Evolutionary conservation across 2,113 vertebrate species (phyloP), one percentile per base, ranked within the genome.

Genomic region (Oenanthe oenanthe): DNA sequence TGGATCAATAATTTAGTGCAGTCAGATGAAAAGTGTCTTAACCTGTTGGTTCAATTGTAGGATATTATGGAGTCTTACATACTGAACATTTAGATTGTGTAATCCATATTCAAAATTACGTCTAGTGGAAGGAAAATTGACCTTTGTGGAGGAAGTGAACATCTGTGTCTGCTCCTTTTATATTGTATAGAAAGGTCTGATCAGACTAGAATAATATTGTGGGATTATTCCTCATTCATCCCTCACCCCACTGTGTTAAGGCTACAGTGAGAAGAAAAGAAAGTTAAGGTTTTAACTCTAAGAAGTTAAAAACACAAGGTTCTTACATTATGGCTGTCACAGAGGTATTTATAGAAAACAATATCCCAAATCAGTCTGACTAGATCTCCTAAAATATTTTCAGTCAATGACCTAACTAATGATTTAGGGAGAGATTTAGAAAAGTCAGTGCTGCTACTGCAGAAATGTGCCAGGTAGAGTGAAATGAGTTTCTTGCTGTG

Each of bases 1-100:
- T 50, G 70, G 70, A 89, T 95, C 93, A 96, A 94, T 95, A 95
- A 96, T 95, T 95, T 89, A 96, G 74, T 94, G 71, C 67, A 87
- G 60, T 76, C 26, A 51, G 78, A 83, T 95, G 78, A 88, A 61
- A 95, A 95, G 54, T 66, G 66, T 70, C 66, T 89, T 93, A 95
- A 92, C 74, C 53, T 65, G 32, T 79, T 79, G 47, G 85, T 73
- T 95, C 4, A 8, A 40, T 54, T 79, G 32, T 89, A 65, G 58
- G 74, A 40, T 89, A 58, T 71, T 89, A 65, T 31, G 47, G 47
- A 87, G 71, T 70, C 78, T 89, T 79, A 62, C 56, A 29, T 36
- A 68, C 50, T 75, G 91, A 85, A 85, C n/a, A 73, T 85, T 85
- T 80, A 74, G 72, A 93, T 53, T 53, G 56, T 61, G 45, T 77